These are phyloP conservation scores for Caenorhabditis macrosperma DNA, from an alignment of 2,888 invertebrate genomes.

Conservation along the genomic window DNA sequence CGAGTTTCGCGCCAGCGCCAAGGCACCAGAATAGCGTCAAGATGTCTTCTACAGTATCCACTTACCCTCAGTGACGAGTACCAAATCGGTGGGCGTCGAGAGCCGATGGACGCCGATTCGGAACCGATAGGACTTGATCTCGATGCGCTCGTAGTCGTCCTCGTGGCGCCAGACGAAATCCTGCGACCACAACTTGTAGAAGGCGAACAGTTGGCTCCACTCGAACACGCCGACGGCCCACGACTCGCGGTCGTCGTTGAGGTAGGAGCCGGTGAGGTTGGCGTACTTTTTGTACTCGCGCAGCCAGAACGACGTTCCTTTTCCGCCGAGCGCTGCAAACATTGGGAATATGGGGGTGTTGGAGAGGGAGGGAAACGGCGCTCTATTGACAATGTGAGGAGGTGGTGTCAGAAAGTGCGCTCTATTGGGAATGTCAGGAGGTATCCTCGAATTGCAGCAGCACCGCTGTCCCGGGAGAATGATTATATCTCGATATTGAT, in stretches of 20 bases:
- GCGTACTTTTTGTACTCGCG: slow-evolving; percentile 78
- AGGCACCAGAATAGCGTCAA: no score
- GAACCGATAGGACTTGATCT: slow-evolving; percentile 75
- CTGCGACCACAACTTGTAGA: slow-evolving; percentile 79
- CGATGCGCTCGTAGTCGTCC: slow-evolving; percentile 56
- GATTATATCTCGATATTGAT: no score
- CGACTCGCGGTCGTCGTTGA: slow-evolving; percentile 75
- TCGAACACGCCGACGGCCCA: slow-evolving; percentile 79
- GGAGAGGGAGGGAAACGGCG: no score
- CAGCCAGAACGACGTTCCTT: slow-evolving; percentile 78
- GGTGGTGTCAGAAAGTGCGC: no score
- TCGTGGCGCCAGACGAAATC: slow-evolving; percentile 78
- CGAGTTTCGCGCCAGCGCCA: no score
- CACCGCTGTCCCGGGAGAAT: no score
- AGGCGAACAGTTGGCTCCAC: slow-evolving; percentile 79
- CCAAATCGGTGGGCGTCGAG: slow-evolving; percentile 76
- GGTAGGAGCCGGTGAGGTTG: slow-evolving; percentile 75
- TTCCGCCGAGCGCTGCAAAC: slow-evolving; percentile 73
- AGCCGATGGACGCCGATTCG: slow-evolving; percentile 78
- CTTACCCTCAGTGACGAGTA: slow-evolving; percentile 66
- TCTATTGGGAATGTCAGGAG: no score
- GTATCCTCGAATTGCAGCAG: no score
- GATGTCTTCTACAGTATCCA: no score
- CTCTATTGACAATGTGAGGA: no score
- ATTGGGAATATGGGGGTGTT: no score